A percentile compares a stretch with the other conserved stretches of the same genome.
Evolutionary conservation across 2,797 vertebrate genomes (phyloP).

Genomic region (Pogoniulus pusillus): DNA sequence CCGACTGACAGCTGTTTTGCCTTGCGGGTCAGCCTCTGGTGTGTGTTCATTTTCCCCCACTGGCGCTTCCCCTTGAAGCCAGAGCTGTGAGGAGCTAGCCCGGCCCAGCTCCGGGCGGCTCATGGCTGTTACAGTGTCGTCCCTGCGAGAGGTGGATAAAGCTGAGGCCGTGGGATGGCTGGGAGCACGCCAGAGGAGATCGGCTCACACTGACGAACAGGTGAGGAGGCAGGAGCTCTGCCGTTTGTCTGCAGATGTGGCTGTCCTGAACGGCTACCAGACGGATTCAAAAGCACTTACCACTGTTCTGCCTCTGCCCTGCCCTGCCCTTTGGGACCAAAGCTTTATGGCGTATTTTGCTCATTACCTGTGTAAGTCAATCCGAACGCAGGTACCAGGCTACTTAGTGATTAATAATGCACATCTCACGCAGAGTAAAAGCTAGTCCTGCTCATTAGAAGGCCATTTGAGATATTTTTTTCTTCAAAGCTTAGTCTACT

Average conservation of each 20-base stretch:
- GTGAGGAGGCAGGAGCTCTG: neutral
- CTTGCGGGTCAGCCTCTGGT: fast-evolving
- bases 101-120: fast-evolving
- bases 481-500: neutral
- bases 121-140: fast-evolving
- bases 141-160: neutral
- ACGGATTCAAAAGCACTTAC: fast-evolving
- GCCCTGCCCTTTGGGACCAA: neutral
- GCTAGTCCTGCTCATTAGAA: neutral
- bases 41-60: fast-evolving
- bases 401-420: neutral
- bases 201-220: fast-evolving
- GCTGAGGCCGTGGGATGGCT: neutral
- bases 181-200: neutral
- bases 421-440: neutral
- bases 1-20: fast-evolving
- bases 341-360: neutral
- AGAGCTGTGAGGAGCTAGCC: fast-evolving
- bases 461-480: neutral
- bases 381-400: neutral
- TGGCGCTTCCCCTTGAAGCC: fast-evolving
- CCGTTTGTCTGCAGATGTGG: fast-evolving
- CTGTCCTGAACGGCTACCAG: neutral
- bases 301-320: neutral
- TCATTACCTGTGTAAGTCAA: neutral